Conservation (phyloP, 2,888 invertebrate species). For the Cataglyphis rosenhaueri region DNA sequence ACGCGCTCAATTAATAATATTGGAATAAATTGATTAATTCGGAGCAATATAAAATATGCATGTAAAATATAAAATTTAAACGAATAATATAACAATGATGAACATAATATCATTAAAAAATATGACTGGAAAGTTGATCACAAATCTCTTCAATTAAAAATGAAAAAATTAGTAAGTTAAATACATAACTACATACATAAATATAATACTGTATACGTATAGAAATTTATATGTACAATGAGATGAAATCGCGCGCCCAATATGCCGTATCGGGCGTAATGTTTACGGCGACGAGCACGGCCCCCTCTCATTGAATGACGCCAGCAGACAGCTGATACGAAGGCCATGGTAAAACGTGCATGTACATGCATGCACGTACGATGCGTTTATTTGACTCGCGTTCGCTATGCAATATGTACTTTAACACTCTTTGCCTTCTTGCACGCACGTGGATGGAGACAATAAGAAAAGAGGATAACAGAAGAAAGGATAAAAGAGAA, state of each 20-base stretch:
- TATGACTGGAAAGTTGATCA: background rate
- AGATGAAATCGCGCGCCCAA: background rate
- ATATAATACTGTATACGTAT: background rate
- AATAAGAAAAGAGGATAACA: constrained; percentile 24
- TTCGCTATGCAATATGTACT: background rate
- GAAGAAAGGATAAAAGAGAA: background rate
- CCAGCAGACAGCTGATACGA: constrained; percentile 50
- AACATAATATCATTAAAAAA: background rate
- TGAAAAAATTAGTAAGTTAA: background rate
- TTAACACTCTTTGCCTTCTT: constrained; percentile 11
- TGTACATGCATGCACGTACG: constrained; percentile 2
- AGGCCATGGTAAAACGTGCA: constrained; percentile 32
- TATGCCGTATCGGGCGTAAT: background rate
- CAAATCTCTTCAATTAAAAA: background rate
- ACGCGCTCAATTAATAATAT: background rate
- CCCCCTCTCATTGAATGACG: constrained; percentile 32
- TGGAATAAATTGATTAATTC: background rate
- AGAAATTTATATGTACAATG: background rate
- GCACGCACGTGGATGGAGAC: background rate
- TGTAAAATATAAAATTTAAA: background rate
- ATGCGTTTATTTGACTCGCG: constrained; percentile 11
- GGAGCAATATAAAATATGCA: background rate
- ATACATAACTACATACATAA: background rate
- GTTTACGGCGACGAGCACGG: constrained; percentile 29
- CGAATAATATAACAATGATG: background rate